Evolutionary conservation across 2,797 vertebrate genomes (phyloP), one percentile per base, ranked within the genome.

Genomic region (Masticophis lateralis): DNA sequence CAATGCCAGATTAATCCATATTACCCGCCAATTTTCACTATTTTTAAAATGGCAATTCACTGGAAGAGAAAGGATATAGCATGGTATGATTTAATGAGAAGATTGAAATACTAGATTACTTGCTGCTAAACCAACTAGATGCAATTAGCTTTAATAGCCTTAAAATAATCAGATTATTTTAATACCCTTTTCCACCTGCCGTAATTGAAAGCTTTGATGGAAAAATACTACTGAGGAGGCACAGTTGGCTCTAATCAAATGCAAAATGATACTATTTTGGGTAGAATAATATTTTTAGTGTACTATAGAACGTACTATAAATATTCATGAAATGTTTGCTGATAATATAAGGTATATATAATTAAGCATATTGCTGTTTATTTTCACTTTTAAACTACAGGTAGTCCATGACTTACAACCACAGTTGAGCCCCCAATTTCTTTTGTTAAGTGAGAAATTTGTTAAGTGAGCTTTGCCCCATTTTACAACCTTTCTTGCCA

Each of bases 151-250:
- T 95, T 95, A 90, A 92, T 74, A 93, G 90, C 91, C 61, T 96
- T 91, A 91, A 90, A 20, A 94, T 97, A 96, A 96, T 94, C 91
- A 94, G 96, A 95, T 96, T 96, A 95, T 95, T 94, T 90, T 89
- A 87, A 94, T 95, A 43, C 56, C 92, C 9, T 90, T 86, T 93
- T 94, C 87, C 32, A 94, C 74, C 37, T 47, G 14, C 86, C 60
- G 22, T 43, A 93, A 16, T 1, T 1, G 59, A 95, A 95, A 92
- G 7, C 32, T 94, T 87, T 94, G 90, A 91, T 92, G 61, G 66
- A 95, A 94, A 91, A 93, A 47, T 93, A 86, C 88, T 95, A 66
- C 10, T 11, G 56, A 91, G 79, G 4, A 90, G 56, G 92, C 3
- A 11, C 55, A 69, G 83, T 56, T 74, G 4, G 12, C 74, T 61